Evolutionary conservation across 2,797 vertebrate genomes (phyloP), one percentile per base, ranked within the genome.

Genomic region (Remorina albescens): DNA sequence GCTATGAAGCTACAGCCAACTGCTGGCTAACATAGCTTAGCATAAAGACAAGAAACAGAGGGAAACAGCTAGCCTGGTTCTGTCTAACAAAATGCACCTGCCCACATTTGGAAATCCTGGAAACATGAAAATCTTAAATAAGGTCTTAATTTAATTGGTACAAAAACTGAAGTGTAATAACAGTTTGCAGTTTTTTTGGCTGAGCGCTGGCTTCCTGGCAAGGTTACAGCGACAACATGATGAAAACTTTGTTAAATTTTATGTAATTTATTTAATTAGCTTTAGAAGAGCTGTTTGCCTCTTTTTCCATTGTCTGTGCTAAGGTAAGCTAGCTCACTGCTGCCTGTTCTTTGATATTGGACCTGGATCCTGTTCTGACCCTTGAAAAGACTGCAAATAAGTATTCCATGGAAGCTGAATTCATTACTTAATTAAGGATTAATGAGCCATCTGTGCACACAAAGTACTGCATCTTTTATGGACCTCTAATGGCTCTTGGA

Each of bases 401-500:
- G 8, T 1, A 65, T 49, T 60, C 44, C 13, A 7, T 18, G 11
- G 57, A 71, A 19, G 5, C 32, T 28, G 3, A 42, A 42, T 2
- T 23, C 13, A 49, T 36, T 44, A 8, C 37, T 71, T 47, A 26
- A 74, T 19, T 37, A 42, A 71, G 6, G 8, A 25, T 28, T 53
- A 50, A 6, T 5, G 26, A 36, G 8, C 39, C 44, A 1, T 53
- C 3, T 58, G 34, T 62, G 42, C 44, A 63, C 25, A 64, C n/a
- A 34, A 58, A 49, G 53, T n/a, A 42, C 13, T 30, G 18, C 51
- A 55, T 25, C 44, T 80, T 71, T 63, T 70, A 71, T 71, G 56
- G 67, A 30, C 49, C 67, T 80, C 9, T 50, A 73, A 71, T 44
- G 36, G 19, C 21, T 57, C 25, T 34, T 65, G 57, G 81, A 82